These are phyloP conservation scores for Oopsacas minuta DNA, from an alignment of 37 sponge, comb jelly and placozoan genomes.

Conservation along the genomic window DNA sequence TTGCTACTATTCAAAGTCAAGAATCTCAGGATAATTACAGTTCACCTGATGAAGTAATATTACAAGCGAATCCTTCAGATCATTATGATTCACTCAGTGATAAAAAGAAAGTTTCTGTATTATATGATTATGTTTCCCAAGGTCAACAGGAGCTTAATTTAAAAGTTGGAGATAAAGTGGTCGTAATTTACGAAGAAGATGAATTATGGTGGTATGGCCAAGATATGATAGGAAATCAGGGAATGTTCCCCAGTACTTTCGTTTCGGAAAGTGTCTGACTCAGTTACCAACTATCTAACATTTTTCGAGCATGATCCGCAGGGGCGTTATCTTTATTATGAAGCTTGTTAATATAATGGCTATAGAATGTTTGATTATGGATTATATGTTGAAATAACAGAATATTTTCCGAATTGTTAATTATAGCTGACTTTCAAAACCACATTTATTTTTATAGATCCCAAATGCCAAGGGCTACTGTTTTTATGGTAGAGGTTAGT, in stretches of 20 bases:
- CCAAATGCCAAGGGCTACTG: no score
- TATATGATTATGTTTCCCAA: conserved; percentile 69
- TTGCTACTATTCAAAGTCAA: neutral
- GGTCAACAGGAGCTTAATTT: conserved; percentile 64
- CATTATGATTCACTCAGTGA: neutral
- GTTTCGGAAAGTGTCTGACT: no score
- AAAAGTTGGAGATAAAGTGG: conserved; percentile 61
- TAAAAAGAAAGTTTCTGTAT: conserved; percentile 38
- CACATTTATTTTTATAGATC: no score
- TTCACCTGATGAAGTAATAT: neutral
- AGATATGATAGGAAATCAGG: conserved; percentile 23
- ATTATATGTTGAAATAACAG: no score
- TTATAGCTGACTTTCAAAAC: no score
- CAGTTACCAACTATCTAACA: no score
- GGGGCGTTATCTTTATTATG: no score
- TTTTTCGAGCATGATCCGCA: no score
- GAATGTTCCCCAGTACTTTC: conserved; percentile 30
- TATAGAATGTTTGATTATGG: no score
- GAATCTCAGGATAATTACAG: neutral
- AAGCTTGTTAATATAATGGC: no score
- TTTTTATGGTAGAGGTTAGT: no score
- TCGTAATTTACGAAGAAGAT: conserved; percentile 56
- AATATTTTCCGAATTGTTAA: no score
- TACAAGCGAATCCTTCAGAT: neutral
- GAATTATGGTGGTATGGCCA: conserved; percentile 78